Base-by-base conservation (phyloP, 2,888 invertebrate genomes). In the Xanthia togata region DNA sequence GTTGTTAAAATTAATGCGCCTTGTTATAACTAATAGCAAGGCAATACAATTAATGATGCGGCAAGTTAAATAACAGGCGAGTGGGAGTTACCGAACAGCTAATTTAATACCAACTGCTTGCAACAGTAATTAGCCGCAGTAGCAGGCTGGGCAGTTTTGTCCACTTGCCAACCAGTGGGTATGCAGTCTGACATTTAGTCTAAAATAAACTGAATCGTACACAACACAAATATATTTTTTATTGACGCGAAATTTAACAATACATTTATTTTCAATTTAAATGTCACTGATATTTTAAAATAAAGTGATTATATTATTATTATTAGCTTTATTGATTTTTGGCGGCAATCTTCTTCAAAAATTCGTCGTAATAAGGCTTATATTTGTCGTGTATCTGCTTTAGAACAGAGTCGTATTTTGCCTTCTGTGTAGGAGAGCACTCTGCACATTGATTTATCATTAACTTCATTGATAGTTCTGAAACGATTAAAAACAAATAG, bases 371-470 rank as follows among this genome's bases (percentile, higher is more conserved):
- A 14, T 81, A n/a, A 3, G 75, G 20, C 20, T 64, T 73, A 53
- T 89, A 88, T 12, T 88, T 88, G 5, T 90, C 88, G 0, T 82
- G 68, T 0, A 91, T 57, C 12, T 76, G 41, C 57, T 91, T 89
- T 67, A 86, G 67, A 0, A 88, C 63, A n/a, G 73, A 68, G 0
- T 91, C 89, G 69, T 85, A 92, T 67, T 87, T 90, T 26, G 85
- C 77, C 74, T 89, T 91, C 44, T 91, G 87, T 53, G 88, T 81
- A 8, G 91, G 87, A 38, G 84, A 87, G 73, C 93, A 93, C 1
- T 88, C 78, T 8, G 77, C 81, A 70, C 93, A 93, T 17, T 90
- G 82, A 23, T 82, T 91, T 55, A 71, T 72, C 0, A 91, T 57
- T n/a, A 70, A 2, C 26, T 70, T 50, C 12, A 59, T 57, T 87